Conservation (phyloP, 2,113 vertebrate species). For the Corydoras maculifer region DNA sequence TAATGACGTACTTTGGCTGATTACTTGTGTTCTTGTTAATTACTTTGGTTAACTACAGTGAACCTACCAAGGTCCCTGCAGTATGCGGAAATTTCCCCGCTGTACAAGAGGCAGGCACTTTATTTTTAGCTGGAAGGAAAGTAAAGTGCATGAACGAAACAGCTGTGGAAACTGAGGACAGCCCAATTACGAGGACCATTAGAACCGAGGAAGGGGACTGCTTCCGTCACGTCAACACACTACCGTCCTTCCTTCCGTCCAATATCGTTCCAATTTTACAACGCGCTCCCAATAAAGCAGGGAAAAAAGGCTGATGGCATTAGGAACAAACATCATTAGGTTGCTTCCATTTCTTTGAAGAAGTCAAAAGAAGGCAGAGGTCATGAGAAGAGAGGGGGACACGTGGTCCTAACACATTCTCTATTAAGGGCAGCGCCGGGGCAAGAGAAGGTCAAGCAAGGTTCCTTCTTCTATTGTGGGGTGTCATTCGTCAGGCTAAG, state of each 20-base stretch:
- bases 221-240: constrained; percentile 16
- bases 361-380: constrained; percentile 35
- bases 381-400: constrained; percentile 32
- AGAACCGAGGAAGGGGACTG: constrained; percentile 25
- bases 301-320: constrained; percentile 51
- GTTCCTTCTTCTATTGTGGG: constrained; percentile 66
- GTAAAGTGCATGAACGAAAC: constrained; percentile 64
- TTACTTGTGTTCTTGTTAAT: constrained; percentile 82
- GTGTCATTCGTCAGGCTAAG: constrained; percentile 70
- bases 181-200: constrained; percentile 29
- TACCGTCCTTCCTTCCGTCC: no score
- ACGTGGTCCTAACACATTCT: constrained; percentile 53
- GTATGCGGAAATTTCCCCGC: constrained; percentile 55
- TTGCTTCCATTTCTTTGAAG: constrained; percentile 57
- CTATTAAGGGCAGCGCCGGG: constrained; percentile 49
- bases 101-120: constrained; percentile 49
- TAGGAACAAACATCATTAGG: constrained; percentile 55
- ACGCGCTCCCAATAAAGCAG: not conserved
- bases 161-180: constrained; percentile 50
- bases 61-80: constrained; percentile 61
- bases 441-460: constrained; percentile 66
- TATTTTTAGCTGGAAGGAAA: constrained; percentile 59
- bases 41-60: constrained; percentile 69
- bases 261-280: not conserved
- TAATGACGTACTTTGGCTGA: constrained; percentile 77